phyloP scores from a whole-genome alignment of 2,797 vertebrate species.

The Onychomys leucogaster region DNA sequence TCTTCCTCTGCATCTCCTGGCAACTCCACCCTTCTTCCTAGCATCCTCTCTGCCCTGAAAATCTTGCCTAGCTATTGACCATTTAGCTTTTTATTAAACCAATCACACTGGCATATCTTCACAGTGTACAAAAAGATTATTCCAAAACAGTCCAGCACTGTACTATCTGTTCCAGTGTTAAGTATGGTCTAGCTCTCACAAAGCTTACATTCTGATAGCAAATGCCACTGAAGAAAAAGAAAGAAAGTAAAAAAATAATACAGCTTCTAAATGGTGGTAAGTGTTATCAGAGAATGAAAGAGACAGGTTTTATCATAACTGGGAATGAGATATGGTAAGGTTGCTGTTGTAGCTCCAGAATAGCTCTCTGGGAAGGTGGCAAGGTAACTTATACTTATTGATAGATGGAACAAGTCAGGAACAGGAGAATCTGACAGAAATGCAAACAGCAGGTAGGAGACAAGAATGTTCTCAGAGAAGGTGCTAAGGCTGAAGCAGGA shows the following conservation, averaged over 20 bases:
- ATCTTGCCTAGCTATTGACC: neutral
- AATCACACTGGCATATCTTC: neutral
- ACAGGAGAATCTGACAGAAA: neutral
- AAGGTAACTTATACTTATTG: neutral
- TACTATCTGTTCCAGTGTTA: neutral
- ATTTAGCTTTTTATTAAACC: neutral
- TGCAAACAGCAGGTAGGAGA: conserved; percentile 1
- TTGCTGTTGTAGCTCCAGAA: neutral
- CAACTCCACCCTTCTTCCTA: neutral
- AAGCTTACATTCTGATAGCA: neutral
- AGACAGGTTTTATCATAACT: neutral
- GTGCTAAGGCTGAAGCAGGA: neutral
- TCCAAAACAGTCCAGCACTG: neutral
- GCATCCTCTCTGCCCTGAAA: neutral
- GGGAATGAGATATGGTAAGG: neutral
- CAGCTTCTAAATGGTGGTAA: conserved; percentile 18
- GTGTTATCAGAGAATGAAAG: conserved; percentile 4
- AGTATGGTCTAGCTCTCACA: neutral
- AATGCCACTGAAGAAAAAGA: conserved; percentile 19
- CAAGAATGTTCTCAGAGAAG: neutral
- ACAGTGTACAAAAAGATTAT: neutral
- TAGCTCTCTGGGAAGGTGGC: neutral
- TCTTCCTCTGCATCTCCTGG: neutral
- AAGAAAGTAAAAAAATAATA: neutral
- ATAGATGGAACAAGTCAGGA: neutral